Evolutionary conservation across 2,797 vertebrate genomes (phyloP).

Genomic region (Karalla daura): DNA sequence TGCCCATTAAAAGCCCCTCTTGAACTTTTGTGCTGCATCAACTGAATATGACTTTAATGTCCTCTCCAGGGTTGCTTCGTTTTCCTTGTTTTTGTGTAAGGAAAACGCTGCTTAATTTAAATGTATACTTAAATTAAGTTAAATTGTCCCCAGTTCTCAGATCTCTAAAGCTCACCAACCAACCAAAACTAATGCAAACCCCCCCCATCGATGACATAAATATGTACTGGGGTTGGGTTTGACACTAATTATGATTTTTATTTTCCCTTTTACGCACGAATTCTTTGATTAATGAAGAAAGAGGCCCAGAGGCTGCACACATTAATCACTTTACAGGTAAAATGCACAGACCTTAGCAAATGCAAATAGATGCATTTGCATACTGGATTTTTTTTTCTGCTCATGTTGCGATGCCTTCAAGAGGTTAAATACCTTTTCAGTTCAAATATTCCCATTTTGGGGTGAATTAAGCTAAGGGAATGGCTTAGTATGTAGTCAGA

Average conservation of each 20-base stretch:
- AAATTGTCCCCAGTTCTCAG: neutral
- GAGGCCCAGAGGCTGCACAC: constrained; percentile 1
- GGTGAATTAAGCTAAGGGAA: neutral
- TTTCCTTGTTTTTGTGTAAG: neutral
- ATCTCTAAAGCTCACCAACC: constrained; percentile 1
- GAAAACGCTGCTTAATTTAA: neutral
- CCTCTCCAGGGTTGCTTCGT: neutral
- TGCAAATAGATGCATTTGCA: neutral
- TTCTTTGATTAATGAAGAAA: constrained; percentile 21
- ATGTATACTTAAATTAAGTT: neutral
- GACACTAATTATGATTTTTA: constrained; percentile 24
- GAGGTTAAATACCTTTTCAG: neutral
- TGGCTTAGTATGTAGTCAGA: too few relatives aligned
- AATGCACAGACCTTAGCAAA: constrained; percentile 1
- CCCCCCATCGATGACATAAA: neutral
- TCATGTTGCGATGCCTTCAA: neutral
- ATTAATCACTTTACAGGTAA: constrained; percentile 12
- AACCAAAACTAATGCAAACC: neutral
- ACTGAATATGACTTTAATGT: neutral
- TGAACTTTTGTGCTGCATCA: neutral
- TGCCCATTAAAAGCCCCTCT: too few relatives aligned
- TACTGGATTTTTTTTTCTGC: neutral
- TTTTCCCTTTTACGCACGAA: constrained; percentile 2
- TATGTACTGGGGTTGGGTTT: neutral
- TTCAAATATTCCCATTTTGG: neutral